Evolutionary conservation across 2,113 vertebrate species (phyloP).

Genomic region (Xenopus borealis): DNA sequence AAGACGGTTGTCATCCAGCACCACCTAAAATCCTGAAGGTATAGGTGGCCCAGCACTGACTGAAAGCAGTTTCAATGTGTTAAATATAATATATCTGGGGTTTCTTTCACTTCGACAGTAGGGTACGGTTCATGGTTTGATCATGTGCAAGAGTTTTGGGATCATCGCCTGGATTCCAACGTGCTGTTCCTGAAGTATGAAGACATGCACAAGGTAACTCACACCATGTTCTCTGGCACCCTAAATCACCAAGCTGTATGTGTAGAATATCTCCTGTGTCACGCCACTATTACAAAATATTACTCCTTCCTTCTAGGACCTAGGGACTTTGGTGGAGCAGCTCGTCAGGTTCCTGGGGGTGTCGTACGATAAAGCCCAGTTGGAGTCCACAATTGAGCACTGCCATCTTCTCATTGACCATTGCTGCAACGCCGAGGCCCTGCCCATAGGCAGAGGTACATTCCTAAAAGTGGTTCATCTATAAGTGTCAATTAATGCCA

Average conservation of each 20-base stretch:
- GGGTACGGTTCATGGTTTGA: constrained; percentile 99
- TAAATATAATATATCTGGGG: too few relatives aligned
- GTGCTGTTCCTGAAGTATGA: constrained; percentile 97
- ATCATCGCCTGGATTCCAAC: constrained; percentile 89
- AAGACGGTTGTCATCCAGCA: too few relatives aligned
- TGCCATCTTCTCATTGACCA: constrained; percentile 96
- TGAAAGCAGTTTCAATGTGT: too few relatives aligned
- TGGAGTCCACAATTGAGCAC: constrained; percentile 87
- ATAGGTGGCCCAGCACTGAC: too few relatives aligned
- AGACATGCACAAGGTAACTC: constrained; percentile 91
- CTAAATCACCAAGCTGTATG: too few relatives aligned
- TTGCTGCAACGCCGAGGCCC: constrained; percentile 89
- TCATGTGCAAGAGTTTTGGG: constrained; percentile 97
- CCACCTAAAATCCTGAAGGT: too few relatives aligned
- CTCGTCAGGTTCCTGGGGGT: constrained; percentile 88
- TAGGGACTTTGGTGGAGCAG: constrained; percentile 83
- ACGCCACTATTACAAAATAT: too few relatives aligned
- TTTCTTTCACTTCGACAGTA: constrained; percentile 63
- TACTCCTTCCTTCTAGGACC: constrained; percentile 66
- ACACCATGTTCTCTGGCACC: neutral
- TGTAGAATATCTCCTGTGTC: too few relatives aligned
- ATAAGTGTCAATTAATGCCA: too few relatives aligned
- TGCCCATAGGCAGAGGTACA: constrained; percentile 88
- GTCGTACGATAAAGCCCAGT: constrained; percentile 89
- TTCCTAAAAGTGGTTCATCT: neutral